These are phyloP conservation scores for Trogon surrucura DNA, from an alignment of 2,113 vertebrate species.

Conservation along the genomic window DNA sequence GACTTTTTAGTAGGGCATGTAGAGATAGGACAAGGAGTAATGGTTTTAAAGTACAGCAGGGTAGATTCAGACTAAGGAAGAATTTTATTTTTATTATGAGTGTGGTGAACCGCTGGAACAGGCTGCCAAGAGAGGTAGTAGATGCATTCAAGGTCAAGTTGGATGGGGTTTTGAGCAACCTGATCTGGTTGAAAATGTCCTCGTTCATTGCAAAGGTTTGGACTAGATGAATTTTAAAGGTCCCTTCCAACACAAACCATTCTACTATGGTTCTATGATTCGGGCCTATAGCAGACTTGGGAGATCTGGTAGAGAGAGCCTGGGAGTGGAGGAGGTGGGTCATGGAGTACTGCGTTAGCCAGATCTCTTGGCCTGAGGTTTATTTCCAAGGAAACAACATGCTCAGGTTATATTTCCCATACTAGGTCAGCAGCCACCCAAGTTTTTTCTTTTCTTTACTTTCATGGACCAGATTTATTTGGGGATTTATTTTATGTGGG, in stretches of 20 bases:
- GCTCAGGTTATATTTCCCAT: background rate
- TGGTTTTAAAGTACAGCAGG: background rate
- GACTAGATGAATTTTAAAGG: background rate
- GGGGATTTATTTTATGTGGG: rapidly evolving
- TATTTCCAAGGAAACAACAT: background rate
- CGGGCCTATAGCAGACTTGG: background rate
- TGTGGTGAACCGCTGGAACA: background rate
- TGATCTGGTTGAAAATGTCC: background rate
- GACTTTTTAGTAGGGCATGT: background rate
- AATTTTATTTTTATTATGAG: background rate
- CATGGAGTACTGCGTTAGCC: rapidly evolving
- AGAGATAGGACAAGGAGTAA: background rate
- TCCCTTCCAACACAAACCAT: background rate
- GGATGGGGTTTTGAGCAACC: background rate
- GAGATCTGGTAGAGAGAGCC: background rate
- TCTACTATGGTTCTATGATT: background rate
- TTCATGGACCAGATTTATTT: background rate
- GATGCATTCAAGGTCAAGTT: background rate
- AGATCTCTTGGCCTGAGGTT: background rate
- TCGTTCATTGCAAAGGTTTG: background rate
- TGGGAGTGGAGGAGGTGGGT: background rate
- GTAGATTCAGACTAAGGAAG: background rate
- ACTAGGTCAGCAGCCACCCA: background rate
- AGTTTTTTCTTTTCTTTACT: background rate
- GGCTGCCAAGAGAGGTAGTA: background rate